A percentile compares a stretch with the other conserved stretches of the same genome.
phyloP scores from a whole-genome alignment of 2,113 vertebrate species.

The Macrotus californicus region DNA sequence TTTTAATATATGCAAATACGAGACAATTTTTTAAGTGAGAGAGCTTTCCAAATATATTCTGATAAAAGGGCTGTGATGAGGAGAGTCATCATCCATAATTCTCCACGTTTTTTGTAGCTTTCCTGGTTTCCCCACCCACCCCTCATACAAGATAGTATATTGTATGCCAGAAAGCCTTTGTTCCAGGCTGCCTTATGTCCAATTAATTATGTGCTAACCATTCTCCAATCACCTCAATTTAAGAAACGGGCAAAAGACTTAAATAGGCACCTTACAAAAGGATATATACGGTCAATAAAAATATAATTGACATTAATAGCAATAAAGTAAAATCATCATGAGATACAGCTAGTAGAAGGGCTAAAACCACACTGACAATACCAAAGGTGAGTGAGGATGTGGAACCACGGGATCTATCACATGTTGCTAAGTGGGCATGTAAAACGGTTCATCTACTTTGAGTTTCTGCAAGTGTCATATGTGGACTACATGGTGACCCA shows the following conservation, averaged over 20 bases:
- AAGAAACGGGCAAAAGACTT: not conserved
- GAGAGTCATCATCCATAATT: not conserved
- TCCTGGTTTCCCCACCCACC: not conserved
- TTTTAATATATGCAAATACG: not conserved
- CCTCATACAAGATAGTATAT: not conserved
- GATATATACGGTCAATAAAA: not conserved
- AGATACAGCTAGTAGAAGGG: not conserved
- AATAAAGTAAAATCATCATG: not conserved
- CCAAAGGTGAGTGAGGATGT: not conserved
- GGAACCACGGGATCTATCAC: not conserved
- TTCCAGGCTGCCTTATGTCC: not conserved
- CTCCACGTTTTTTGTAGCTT: not conserved
- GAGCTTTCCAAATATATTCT: conserved; percentile 8
- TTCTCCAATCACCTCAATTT: not conserved
- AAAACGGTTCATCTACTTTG: not conserved
- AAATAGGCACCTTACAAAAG: not conserved
- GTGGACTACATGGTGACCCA: not conserved
- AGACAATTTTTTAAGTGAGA: not conserved
- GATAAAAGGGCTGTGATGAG: not conserved
- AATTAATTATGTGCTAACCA: not conserved
- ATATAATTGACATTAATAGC: not conserved
- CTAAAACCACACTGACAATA: not conserved
- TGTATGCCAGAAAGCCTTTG: not conserved
- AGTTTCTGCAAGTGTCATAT: not conserved
- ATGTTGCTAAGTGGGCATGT: not conserved